phyloP scores from a whole-genome alignment of 2,797 vertebrate genomes.

The Alosa sapidissima region DNA sequence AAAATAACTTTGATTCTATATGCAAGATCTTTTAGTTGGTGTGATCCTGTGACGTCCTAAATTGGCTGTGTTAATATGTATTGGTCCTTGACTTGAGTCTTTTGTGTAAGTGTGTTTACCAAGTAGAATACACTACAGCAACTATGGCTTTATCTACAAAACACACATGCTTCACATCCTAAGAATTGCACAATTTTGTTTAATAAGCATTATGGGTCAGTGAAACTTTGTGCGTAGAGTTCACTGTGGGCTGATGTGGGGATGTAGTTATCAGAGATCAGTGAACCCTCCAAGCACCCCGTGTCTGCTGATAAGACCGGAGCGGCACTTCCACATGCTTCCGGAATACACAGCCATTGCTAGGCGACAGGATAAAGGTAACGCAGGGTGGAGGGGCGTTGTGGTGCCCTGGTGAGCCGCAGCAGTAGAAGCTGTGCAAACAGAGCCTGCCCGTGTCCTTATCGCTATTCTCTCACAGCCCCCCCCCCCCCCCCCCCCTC shows the following conservation, averaged over 20 bases:
- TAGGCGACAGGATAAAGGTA: constrained; percentile 63
- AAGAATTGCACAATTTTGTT: neutral
- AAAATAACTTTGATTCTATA: neutral
- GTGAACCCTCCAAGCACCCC: constrained; percentile 54
- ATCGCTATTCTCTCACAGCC: constrained; percentile 27
- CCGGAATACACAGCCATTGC: constrained; percentile 66
- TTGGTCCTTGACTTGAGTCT: neutral
- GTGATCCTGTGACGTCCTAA: neutral
- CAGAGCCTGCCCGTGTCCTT: constrained; percentile 31
- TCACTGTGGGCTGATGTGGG: constrained; percentile 31
- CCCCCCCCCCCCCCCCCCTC: neutral
- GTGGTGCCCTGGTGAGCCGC: constrained; percentile 28
- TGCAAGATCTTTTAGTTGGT: neutral
- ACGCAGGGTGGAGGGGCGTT: constrained; percentile 36
- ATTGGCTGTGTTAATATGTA: neutral
- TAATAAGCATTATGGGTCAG: neutral
- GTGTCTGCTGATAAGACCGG: constrained; percentile 53
- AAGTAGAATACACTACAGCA: neutral
- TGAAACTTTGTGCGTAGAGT: neutral
- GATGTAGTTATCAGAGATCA: constrained; percentile 58
- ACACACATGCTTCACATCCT: neutral
- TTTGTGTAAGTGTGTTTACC: too few species aligned
- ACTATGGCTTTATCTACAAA: neutral
- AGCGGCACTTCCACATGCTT: constrained; percentile 55
- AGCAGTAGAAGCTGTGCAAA: constrained; percentile 15